These are phyloP conservation scores for Ischnura elegans DNA, from an alignment of 2,888 invertebrate species.

Conservation along the genomic window DNA sequence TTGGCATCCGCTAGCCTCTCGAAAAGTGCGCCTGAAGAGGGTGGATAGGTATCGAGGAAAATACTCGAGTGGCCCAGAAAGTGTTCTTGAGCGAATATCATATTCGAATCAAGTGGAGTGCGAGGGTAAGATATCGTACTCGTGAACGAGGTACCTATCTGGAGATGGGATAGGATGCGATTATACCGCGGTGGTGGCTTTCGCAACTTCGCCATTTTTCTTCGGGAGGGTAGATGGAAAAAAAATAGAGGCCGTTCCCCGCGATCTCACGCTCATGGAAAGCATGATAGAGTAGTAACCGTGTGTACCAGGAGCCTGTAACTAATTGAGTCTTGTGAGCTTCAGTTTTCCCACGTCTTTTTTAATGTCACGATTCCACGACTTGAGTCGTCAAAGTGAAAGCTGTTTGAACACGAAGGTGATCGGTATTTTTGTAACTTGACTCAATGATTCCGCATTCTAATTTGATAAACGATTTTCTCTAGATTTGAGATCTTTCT, in stretches of 20 bases:
- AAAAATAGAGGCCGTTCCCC: not conserved
- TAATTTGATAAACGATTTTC: not conserved
- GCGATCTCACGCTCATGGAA: not conserved
- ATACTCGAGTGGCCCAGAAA: not conserved
- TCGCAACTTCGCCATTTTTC: not conserved
- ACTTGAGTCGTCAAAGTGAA: not conserved
- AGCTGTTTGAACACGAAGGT: no score
- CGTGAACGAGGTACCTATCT: not conserved
- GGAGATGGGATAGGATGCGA: not conserved
- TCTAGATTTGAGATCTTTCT: not conserved
- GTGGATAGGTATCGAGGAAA: not conserved
- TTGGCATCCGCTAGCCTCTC: not conserved
- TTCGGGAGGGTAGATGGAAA: not conserved
- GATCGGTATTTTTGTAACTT: not conserved
- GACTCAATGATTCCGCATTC: not conserved
- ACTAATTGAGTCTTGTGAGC: not conserved
- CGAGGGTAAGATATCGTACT: not conserved
- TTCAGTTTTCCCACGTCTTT: not conserved
- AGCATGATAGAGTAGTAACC: not conserved
- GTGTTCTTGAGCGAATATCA: conserved; percentile 32
- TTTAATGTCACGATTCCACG: not conserved
- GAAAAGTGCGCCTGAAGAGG: not conserved
- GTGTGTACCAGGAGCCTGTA: not conserved
- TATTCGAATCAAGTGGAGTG: conserved; percentile 24
- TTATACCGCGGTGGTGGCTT: not conserved